A percentile compares a stretch with the other conserved stretches of the same genome.
Conservation (phyloP, 2,113 vertebrate species). For the Oncorhynchus gorbuscha region DNA sequence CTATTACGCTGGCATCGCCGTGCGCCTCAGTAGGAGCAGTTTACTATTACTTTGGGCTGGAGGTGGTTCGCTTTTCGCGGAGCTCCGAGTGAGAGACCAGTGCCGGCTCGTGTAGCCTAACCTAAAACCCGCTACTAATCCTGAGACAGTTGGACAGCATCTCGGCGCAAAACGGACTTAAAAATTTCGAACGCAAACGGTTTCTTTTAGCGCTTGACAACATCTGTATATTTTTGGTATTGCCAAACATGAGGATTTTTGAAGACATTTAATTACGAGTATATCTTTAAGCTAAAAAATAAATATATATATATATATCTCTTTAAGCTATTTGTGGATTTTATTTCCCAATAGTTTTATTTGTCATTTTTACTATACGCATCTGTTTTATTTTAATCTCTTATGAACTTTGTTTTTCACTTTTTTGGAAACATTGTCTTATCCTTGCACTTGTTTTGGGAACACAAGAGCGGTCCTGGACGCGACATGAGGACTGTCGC, state of each 20-base stretch:
- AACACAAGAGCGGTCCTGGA: slow-evolving; percentile 20
- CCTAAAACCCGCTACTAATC: background rate
- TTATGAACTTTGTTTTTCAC: background rate
- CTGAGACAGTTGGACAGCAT: background rate
- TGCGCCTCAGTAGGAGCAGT: slow-evolving; percentile 56
- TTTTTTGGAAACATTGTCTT: background rate
- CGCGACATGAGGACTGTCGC: slow-evolving; percentile 52
- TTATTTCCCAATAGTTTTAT: background rate
- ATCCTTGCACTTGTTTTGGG: slow-evolving; percentile 5
- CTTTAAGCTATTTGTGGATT: background rate
- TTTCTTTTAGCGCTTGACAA: background rate
- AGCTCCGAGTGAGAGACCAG: background rate
- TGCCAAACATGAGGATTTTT: background rate
- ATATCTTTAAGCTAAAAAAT: background rate
- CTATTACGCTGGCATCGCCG: slow-evolving; percentile 28
- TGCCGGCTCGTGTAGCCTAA: background rate
- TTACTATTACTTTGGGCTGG: slow-evolving; percentile 42
- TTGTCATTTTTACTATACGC: background rate
- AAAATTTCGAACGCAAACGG: background rate
- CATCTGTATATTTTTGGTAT: background rate
- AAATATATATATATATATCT: background rate
- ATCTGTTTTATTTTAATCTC: background rate
- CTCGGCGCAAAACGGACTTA: background rate
- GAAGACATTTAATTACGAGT: background rate
- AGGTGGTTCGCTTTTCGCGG: background rate